A percentile compares a stretch with the other conserved stretches of the same genome.
These are phyloP conservation scores for Candidula unifasciata DNA, from an alignment of 2,888 invertebrate species.

Conservation along the genomic window DNA sequence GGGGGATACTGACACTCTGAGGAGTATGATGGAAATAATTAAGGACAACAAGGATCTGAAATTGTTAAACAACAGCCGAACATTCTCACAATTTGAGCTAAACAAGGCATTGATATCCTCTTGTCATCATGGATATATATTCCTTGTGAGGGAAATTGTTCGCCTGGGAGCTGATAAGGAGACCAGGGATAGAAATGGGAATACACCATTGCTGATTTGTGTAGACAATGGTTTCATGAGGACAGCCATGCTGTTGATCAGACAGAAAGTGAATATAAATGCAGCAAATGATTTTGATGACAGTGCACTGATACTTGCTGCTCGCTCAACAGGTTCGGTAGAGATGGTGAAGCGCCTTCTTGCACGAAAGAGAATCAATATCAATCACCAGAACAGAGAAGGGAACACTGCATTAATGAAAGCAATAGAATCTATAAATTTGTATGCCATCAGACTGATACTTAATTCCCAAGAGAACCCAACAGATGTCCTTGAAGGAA, in stretches of 20 bases:
- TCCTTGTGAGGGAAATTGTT: neutral
- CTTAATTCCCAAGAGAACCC: neutral
- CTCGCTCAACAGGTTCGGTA: too few species aligned
- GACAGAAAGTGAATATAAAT: neutral
- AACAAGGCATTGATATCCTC: neutral
- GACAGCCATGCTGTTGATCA: neutral
- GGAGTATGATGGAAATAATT: neutral
- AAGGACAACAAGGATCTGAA: neutral
- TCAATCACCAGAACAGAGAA: conserved; percentile 2
- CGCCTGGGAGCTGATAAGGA: neutral
- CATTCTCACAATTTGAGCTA: neutral
- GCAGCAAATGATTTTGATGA: neutral
- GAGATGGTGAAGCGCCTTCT: neutral
- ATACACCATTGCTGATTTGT: conserved; percentile 11
- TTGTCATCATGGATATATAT: conserved; percentile 2
- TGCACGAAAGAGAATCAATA: neutral
- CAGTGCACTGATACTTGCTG: neutral
- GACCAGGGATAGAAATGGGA: neutral
- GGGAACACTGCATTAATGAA: conserved; percentile 7
- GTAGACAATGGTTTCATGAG: neutral
- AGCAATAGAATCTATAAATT: neutral
- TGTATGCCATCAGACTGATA: neutral
- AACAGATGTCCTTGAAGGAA: neutral
- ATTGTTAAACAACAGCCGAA: neutral
- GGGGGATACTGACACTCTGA: too few species aligned